These are phyloP conservation scores for Pseudeuparius sepicola DNA, from an alignment of 2,888 invertebrate species.

Conservation along the genomic window DNA sequence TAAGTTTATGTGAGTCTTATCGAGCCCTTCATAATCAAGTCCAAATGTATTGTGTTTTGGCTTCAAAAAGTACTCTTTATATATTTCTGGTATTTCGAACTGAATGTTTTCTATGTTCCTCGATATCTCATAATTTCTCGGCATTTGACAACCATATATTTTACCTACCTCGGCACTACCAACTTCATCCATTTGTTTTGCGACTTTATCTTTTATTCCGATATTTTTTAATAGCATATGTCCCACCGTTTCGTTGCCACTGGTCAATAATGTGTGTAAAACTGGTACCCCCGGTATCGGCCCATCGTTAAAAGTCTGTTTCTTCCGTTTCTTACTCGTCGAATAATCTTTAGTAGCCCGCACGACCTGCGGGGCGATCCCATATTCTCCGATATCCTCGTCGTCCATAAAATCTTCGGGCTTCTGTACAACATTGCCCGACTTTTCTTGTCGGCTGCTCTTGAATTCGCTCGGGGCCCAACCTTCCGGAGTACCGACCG, in stretches of 20 bases:
- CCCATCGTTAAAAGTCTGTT: conserved; percentile 32
- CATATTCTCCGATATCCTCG: conserved; percentile 90
- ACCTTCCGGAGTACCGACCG: conserved; percentile 92
- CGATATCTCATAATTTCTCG: conserved; percentile 34
- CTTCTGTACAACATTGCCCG: conserved; percentile 46
- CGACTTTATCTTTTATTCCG: conserved; percentile 43
- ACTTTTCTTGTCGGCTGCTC: conserved; percentile 72
- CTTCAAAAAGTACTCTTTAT: conserved; percentile 57
- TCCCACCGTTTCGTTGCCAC: conserved; percentile 80
- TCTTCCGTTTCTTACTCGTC: conserved; percentile 38
- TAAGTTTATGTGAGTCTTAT: conserved; percentile 42
- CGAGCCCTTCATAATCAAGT: conserved; percentile 65
- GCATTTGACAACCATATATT: conserved; percentile 45
- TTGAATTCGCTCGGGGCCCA: conserved; percentile 88
- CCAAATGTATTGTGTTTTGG: conserved; percentile 78
- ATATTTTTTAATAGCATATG: conserved; percentile 75
- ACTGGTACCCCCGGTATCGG: conserved; percentile 58
- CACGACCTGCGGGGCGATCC: conserved; percentile 84
- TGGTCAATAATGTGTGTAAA: conserved; percentile 56
- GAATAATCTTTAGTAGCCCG: conserved; percentile 72
- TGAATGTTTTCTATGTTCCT: conserved; percentile 48
- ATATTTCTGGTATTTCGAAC: conserved; percentile 72
- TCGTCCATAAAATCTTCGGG: conserved; percentile 98
- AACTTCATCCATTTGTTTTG: conserved; percentile 6
- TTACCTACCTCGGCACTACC: conserved; percentile 31